Base-by-base conservation (phyloP, 2,888 invertebrate species). In the Pseudoips prasinana region DNA sequence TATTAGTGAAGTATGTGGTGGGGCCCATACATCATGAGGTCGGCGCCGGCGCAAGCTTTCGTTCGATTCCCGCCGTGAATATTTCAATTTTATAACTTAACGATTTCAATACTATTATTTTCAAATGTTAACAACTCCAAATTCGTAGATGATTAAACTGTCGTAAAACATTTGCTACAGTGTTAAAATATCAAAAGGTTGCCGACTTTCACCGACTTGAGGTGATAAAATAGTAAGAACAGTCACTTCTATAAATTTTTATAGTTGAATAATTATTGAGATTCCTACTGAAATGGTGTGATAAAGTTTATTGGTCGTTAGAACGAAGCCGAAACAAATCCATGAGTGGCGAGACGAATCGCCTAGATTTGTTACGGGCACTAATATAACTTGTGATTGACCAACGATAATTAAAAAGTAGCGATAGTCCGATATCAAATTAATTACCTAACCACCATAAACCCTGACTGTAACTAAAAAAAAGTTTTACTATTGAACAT, bases 271-370 rank as follows among this genome's bases (percentile, higher is more conserved):
- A 75, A 83, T 82, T 81, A 74, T 68, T 58, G 55, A 66, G 73
- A 78, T 82, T 82, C 77, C 83, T 85, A 85, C 83, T 68, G 82
- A 74, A 83, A 74, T 81, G 72, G 81, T 79, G 79, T 81, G 76
- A 77, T 84, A 77, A 84, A 85, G 52, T 84, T 84, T 83, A 84
- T 83, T 77, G 83, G 68, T 80, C 77, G 78, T 79, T 80, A 74
- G 64, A 73, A 72, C 60, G 75, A 81, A 64, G 63, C 68, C 82
- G 78, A 59, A 54, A 51, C 74, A 40, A 78, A 87, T 81, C 58
- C 42, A 39, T 69, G 74, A 84, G 73, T 71, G 79, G 69, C 73
- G 73, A 59, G 63, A 68, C 76, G 54, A 73, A 87, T 85, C 60
- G 41, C 37, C 41, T 33, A 53, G 59, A 80, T 85, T 85, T 56